Conservation (phyloP, 2,797 vertebrate species). For the Setipinna tenuifilis region DNA sequence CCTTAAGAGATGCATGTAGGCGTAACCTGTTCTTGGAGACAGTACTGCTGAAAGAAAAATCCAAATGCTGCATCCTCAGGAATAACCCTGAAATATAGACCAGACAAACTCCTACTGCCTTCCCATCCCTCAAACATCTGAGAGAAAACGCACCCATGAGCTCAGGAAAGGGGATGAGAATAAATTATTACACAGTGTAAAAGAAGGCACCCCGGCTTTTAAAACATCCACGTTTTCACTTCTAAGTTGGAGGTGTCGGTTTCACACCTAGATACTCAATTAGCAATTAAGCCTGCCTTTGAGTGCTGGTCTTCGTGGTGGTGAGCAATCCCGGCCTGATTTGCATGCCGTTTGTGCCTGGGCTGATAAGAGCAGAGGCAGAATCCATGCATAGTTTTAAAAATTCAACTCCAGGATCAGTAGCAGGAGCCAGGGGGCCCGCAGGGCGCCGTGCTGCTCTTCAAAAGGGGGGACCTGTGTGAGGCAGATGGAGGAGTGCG, state of each 20-base stretch:
- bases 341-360: constrained; percentile 80
- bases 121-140: not conserved
- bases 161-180: not conserved
- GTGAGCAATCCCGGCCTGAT: constrained; percentile 76
- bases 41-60: not conserved
- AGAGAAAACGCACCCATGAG: constrained; percentile 17
- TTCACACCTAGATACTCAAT: constrained; percentile 81
- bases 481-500: constrained; percentile 77
- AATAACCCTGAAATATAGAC: constrained; percentile 13
- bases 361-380: constrained; percentile 77
- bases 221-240: constrained; percentile 72
- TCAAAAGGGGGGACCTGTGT: constrained; percentile 80
- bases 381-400: constrained; percentile 78
- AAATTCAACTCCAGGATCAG: constrained; percentile 75
- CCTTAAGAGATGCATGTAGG: not conserved
- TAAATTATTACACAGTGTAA: not conserved
- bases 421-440: constrained; percentile 69
- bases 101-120: constrained; percentile 22
- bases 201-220: constrained; percentile 59
- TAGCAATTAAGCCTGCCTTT: constrained; percentile 83
- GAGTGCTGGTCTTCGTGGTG: constrained; percentile 72
- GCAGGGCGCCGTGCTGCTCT: constrained; percentile 80
- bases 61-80: constrained; percentile 10
- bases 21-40: not conserved
- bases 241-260: constrained; percentile 67